Conservation (phyloP, 2,113 vertebrate genomes). For the Ptilonorhynchus violaceus region DNA sequence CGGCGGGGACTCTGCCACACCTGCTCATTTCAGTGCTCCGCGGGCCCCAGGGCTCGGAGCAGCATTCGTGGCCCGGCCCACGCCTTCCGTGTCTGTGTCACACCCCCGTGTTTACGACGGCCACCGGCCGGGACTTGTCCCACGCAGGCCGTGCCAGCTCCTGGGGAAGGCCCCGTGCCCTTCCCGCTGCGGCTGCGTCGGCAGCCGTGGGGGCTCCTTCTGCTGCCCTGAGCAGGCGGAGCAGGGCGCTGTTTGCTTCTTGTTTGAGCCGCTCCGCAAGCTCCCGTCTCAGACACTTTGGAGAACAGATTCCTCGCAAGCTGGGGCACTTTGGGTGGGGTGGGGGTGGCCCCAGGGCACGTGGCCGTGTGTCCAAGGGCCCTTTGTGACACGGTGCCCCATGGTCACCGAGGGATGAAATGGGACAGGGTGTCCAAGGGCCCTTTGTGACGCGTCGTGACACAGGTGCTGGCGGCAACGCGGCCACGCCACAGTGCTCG, state of each 20-base stretch:
- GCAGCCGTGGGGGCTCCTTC: not conserved
- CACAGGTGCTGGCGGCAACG: not conserved
- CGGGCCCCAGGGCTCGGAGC: not conserved
- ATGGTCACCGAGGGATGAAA: too few species aligned
- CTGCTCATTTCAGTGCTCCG: not conserved
- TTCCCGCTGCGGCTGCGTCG: not conserved
- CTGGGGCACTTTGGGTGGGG: too few species aligned
- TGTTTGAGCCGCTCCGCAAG: not conserved
- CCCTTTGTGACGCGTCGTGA: not conserved
- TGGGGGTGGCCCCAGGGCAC: too few species aligned
- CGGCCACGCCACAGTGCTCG: fast-evolving
- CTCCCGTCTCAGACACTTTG: not conserved
- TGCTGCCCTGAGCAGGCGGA: not conserved
- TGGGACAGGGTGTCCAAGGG: too few species aligned
- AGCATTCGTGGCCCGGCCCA: too few species aligned
- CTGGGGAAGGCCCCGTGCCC: not conserved
- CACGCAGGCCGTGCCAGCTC: not conserved
- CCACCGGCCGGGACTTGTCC: not conserved
- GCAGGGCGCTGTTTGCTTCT: not conserved
- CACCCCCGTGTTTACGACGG: not conserved
- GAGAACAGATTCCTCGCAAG: not conserved
- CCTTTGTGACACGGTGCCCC: not conserved
- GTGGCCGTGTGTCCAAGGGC: too few species aligned
- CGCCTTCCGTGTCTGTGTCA: not conserved
- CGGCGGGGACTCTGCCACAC: not conserved